Evolutionary conservation across 1,140 invertebrate species (phyloP), one percentile per base, ranked within the genome.

Genomic region (Nomia melanderi): DNA sequence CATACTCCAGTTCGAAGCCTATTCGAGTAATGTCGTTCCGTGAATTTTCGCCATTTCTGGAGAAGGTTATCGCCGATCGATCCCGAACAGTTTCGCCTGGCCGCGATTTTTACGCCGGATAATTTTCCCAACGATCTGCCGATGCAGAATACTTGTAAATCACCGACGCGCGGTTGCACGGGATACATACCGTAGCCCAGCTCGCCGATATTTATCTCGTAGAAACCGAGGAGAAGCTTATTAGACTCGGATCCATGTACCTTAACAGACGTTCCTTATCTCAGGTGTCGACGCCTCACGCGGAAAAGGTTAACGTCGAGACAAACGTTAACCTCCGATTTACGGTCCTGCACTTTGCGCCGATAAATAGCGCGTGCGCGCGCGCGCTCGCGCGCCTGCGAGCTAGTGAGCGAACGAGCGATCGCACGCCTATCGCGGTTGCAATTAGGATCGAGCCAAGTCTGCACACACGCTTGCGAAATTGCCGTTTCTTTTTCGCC

Each of bases 191-290:
- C 20, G 47, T 3, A 8, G 64, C 25, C 27, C 27, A 2, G 54
- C 67, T 47, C 63, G 56, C 57, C 67, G 75, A 77, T 77, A 77
- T 77, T 71, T 77, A 77, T 77, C 75, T 77, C 47, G 56, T 57
- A 44, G 67, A 71, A 71, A 77, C 67, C 67, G 56, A 70, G 41
- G 75, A 71, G 75, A 71, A 78, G 76, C 76, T 78, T 78, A 78
- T 78, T 78, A 78, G 76, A 78, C 70, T 73, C 60, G 70, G 66
- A 78, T 78, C 57, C 76, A 73, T 77, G 67, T 70, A 77, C 67
- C 70, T 72, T 65, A 70, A 73, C 59, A 78, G 70, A 78, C 76
- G 69, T 78, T 76, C 70, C 70, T 78, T 78, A 78, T 73, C 76
- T 57, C 59, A 60, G 76, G 60, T 70, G 76, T 73, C 70, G 76